Percentiles rank a stretch among this genome's conserved stretches.
These are phyloP conservation scores for Hirtodrosophila trivittata DNA, from an alignment of 2,888 invertebrate species.

Conservation along the genomic window DNA sequence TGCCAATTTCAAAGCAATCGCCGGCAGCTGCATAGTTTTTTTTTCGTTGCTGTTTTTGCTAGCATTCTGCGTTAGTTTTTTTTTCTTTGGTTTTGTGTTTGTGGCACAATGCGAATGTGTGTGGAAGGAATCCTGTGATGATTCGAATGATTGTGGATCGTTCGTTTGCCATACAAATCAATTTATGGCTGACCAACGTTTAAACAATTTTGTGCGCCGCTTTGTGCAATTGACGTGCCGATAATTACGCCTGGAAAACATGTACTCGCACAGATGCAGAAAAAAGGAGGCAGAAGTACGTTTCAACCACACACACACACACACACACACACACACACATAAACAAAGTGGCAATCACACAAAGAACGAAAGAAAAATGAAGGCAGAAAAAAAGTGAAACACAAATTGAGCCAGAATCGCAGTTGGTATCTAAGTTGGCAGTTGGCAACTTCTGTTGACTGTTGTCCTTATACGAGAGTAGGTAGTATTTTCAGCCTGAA, in stretches of 20 bases:
- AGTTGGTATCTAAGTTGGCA: slow-evolving; percentile 1
- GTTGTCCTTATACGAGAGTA: not conserved
- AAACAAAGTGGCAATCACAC: slow-evolving; percentile 19
- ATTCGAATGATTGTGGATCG: slow-evolving; percentile 34
- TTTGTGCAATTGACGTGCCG: slow-evolving; percentile 83
- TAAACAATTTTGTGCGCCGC: slow-evolving; percentile 73
- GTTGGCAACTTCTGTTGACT: not conserved
- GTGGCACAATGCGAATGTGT: slow-evolving; percentile 24
- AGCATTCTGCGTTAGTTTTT: not conserved
- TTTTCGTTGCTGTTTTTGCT: not conserved
- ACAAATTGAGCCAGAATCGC: too few species aligned
- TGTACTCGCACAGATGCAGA: slow-evolving; percentile 23
- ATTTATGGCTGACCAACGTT: slow-evolving; percentile 72
- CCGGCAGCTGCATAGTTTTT: slow-evolving; percentile 36
- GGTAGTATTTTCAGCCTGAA: slow-evolving; percentile 2
- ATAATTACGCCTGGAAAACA: slow-evolving; percentile 79
- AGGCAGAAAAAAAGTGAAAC: slow-evolving; percentile 1
- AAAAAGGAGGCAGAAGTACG: not conserved
- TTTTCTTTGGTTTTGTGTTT: slow-evolving; percentile 6
- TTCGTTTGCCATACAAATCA: slow-evolving; percentile 61
- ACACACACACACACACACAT: not conserved
- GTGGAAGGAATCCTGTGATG: slow-evolving; percentile 38
- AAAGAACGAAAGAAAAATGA: not conserved
- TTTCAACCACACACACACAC: not conserved
- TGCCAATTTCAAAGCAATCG: slow-evolving; percentile 61